Evolutionary conservation across 2,888 invertebrate species (phyloP), one percentile per base, ranked within the genome.

Genomic region (Hedya salicella): DNA sequence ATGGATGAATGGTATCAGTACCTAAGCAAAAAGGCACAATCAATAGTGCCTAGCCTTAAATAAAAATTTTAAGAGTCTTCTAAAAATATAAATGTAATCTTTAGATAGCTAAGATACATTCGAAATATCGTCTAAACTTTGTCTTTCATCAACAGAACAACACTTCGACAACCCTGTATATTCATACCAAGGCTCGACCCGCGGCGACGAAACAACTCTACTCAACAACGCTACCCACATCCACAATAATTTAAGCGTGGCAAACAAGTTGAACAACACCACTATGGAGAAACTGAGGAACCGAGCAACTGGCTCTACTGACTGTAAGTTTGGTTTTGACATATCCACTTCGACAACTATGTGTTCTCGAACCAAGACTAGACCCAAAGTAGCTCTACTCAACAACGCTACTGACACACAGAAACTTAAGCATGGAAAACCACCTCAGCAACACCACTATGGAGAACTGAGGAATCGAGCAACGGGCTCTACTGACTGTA

Each of bases 151-250:
- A 9, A 60, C 81, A 95, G 96, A 96, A 80, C 95, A 95, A 78
- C 96, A 98, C 86, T 98, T 98, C 85, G 98, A 98, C 89, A 98
- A 98, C 92, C 98, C 98, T 0, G 97, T 97, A 3, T 98, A 98
- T 86, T 96, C 96, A 11, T 96, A 95, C 89, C 95, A 96, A 83
- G 81, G 82, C 0, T 87, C 88, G 16, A 84, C 85, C 17, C 89
- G 93, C 11, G 89, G 93, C 63, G 94, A 94, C 71, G 94, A 94
- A 0, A 75, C 89, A 0, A 92, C 94, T 52, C 75, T 94, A 49
- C 86, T 94, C 66, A 93, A 94, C 79, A 94, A 94, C 72, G 91
- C 89, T 0, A 88, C 89, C 25, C 91, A 92, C 61, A 93, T 95
- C 42, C 85, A 93, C 56, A 95, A 95, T 81, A 94, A 95, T 83